Conservation (phyloP, 2,797 vertebrate species). For the Propithecus deckenii region DNA sequence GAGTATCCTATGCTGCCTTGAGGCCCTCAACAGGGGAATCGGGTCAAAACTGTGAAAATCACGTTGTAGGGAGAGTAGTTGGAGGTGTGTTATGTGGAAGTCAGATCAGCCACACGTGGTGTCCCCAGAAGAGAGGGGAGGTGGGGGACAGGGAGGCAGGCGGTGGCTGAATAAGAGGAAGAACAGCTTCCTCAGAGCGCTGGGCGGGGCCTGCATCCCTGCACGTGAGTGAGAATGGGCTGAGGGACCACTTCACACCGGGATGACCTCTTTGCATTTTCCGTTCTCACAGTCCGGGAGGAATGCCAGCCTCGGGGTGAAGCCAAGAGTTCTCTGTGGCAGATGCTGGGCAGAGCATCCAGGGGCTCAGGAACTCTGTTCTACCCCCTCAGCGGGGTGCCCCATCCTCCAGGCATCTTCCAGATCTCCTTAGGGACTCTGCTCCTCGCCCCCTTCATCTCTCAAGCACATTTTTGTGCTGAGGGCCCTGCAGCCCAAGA, state of each 20-base stretch:
- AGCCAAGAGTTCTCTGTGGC: background rate
- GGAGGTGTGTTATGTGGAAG: background rate
- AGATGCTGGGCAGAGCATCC: background rate
- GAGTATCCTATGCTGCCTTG: background rate
- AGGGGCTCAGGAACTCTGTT: background rate
- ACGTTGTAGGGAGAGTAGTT: background rate
- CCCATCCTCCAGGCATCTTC: background rate
- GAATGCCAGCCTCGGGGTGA: background rate
- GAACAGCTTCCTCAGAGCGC: background rate
- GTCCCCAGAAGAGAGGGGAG: background rate
- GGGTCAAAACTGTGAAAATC: background rate
- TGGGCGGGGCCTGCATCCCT: no score
- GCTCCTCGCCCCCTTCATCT: background rate
- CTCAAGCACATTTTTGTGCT: background rate
- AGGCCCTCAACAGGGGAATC: background rate
- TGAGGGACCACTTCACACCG: background rate
- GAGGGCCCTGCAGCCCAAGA: background rate
- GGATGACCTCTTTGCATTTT: background rate
- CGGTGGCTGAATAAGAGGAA: background rate
- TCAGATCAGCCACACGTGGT: rapidly evolving
- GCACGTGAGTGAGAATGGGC: background rate
- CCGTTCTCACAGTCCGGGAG: background rate
- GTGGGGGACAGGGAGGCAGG: background rate
- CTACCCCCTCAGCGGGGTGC: no score
- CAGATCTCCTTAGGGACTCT: background rate